phyloP scores from a whole-genome alignment of 2,113 vertebrate species.

The Pedionomus torquatus region DNA sequence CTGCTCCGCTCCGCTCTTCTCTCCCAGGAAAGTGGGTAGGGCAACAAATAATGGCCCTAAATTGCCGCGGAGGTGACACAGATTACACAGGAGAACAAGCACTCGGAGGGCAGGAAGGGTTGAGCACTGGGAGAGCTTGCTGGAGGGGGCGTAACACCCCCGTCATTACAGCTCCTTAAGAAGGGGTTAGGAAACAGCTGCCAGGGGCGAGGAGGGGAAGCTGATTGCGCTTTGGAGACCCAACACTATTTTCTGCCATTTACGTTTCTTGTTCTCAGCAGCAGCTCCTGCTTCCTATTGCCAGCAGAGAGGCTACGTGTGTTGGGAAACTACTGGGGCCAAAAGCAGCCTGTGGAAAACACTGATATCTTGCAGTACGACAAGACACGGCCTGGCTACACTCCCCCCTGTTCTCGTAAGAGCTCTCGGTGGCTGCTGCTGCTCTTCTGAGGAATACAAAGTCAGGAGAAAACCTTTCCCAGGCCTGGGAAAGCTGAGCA shows the following conservation, averaged over 20 bases:
- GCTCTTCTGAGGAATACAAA: neutral
- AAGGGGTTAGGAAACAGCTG: slow-evolving; percentile 25
- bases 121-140: neutral
- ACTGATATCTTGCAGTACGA: neutral
- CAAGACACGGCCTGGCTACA: neutral
- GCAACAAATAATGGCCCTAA: slow-evolving; percentile 34
- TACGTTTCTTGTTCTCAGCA: neutral
- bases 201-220: neutral
- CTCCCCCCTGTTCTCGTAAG: neutral
- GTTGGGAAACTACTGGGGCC: neutral
- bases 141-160: neutral
- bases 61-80: neutral
- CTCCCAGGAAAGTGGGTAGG: slow-evolving; percentile 15
- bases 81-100: slow-evolving; percentile 18
- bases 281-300: neutral
- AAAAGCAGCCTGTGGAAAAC: neutral
- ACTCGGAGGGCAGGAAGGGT: neutral
- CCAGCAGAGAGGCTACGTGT: neutral
- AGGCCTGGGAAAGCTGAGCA: neutral
- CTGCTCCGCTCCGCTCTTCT: neutral
- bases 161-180: neutral
- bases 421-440: neutral
- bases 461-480: neutral
- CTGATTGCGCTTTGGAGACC: neutral
- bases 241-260: neutral